These are phyloP conservation scores for Plumapathes pennacea DNA, from an alignment of 92 coral and sea anemone species.

Conservation along the genomic window DNA sequence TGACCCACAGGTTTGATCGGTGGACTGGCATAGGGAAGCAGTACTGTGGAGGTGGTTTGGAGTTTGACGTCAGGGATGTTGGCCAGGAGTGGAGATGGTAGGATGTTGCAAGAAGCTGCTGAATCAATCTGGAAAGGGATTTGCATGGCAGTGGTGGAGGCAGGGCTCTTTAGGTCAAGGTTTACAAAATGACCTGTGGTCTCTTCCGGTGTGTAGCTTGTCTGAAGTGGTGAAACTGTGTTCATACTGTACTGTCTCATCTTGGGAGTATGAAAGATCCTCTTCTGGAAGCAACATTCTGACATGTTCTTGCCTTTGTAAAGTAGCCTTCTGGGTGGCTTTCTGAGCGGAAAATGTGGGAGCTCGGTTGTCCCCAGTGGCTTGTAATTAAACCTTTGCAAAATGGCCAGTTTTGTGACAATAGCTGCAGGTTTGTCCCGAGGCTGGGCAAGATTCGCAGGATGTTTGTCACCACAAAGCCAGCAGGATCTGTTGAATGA, in stretches of 20 bases:
- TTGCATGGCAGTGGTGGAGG: conserved; percentile 17
- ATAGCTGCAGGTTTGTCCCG: conserved; percentile 29
- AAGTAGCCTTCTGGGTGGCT: conserved; percentile 10
- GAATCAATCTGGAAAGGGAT: conserved; percentile 33
- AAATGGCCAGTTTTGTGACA: conserved; percentile 42
- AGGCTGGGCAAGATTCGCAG: conserved; percentile 19
- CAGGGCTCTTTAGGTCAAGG: conserved; percentile 22
- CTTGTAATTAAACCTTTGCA: conserved; percentile 31
- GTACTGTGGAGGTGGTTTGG: conserved; percentile 6
- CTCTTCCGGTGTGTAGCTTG: background rate
- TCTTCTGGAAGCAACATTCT: conserved; percentile 8
- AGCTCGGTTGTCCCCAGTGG: conserved; percentile 16
- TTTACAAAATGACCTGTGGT: conserved; percentile 26
- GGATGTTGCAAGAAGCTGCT: conserved; percentile 37
- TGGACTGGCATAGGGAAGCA: conserved; percentile 44
- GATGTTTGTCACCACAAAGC: conserved; percentile 1
- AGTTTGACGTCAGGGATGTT: conserved; percentile 33
- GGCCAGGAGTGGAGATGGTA: conserved; percentile 39
- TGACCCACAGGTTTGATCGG: conserved; percentile 27
- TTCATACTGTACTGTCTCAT: conserved; percentile 14
- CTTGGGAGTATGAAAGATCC: background rate
- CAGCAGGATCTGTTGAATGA: background rate
- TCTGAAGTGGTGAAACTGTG: conserved; percentile 26
- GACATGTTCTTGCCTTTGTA: conserved; percentile 15
- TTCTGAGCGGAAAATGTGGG: conserved; percentile 1